Conservation (phyloP, 2,797 vertebrate genomes). For the Bovichtus variegatus region DNA sequence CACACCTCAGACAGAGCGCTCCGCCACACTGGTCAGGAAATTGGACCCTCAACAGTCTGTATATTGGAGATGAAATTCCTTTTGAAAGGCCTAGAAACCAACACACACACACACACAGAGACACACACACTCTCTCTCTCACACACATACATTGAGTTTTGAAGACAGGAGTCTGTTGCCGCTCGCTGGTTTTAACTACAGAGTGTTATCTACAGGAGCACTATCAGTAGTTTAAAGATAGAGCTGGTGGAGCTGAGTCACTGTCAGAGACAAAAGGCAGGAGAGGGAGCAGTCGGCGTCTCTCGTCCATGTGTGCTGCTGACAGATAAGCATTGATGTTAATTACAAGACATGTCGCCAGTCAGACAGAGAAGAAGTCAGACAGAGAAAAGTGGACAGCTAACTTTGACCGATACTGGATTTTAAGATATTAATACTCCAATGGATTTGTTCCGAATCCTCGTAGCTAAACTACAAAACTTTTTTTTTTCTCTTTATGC, state of each 20-base stretch:
- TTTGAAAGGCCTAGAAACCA: conserved; percentile 38
- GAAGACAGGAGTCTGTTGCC: conserved; percentile 30
- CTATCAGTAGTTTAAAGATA: conserved; percentile 59
- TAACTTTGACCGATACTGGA: not conserved
- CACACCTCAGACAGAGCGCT: conserved; percentile 25
- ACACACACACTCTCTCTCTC: conserved; percentile 13
- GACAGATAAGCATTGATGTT: conserved; percentile 68
- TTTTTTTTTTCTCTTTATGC: not conserved
- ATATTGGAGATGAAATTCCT: conserved; percentile 71
- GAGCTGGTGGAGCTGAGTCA: conserved; percentile 33
- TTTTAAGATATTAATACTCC: not conserved
- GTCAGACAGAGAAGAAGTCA: conserved; percentile 21
- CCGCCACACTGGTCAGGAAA: conserved; percentile 63
- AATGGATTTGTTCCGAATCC: not conserved
- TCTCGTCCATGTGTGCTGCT: conserved; percentile 31
- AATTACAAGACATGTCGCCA: conserved; percentile 54
- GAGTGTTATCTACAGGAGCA: conserved; percentile 50
- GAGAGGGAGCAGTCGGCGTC: too few relatives aligned
- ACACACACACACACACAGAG: conserved; percentile 5
- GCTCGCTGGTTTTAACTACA: conserved; percentile 45
- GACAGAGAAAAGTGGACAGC: not conserved
- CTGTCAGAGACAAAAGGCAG: too few relatives aligned
- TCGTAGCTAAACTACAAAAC: not conserved
- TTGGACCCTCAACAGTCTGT: conserved; percentile 70
- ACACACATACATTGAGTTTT: conserved; percentile 14